Percentiles rank a stretch among this genome's conserved stretches.
These are phyloP conservation scores for Pandemis corylana DNA, from an alignment of 2,888 invertebrate genomes.

Conservation along the genomic window DNA sequence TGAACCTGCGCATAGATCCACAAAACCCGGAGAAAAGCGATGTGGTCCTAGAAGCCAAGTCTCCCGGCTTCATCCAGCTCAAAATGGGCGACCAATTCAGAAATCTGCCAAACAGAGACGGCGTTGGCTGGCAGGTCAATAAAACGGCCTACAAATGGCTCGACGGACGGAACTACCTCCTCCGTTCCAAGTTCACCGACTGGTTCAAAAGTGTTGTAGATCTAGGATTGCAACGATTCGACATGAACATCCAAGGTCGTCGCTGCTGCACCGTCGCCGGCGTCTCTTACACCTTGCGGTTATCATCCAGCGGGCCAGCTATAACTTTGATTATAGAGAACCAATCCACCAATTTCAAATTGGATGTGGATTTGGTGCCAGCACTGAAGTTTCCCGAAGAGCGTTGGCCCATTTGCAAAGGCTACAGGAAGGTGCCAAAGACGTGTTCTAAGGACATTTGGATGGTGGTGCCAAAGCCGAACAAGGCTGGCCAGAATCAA, in stretches of 20 bases:
- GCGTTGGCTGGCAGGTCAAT: slow-evolving; percentile 60
- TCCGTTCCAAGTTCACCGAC: slow-evolving; percentile 73
- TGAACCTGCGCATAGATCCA: slow-evolving; percentile 56
- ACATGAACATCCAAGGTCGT: slow-evolving; percentile 24
- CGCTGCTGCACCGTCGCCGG: slow-evolving; percentile 58
- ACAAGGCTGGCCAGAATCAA: slow-evolving; percentile 52
- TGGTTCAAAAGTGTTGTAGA: slow-evolving; percentile 84
- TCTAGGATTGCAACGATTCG: slow-evolving; percentile 67
- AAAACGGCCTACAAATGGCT: slow-evolving; percentile 71
- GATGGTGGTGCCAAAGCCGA: slow-evolving; percentile 80
- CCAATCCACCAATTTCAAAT: slow-evolving; percentile 52
- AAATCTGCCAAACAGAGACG: slow-evolving; percentile 58
- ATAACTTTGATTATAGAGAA: slow-evolving; percentile 77
- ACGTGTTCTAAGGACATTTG: slow-evolving; percentile 64
- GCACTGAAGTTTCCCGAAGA: slow-evolving; percentile 74
- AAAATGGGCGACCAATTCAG: slow-evolving; percentile 68
- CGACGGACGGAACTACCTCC: slow-evolving; percentile 68
- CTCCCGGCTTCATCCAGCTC: slow-evolving; percentile 77
- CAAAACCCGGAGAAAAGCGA: slow-evolving; percentile 60
- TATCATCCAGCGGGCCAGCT: slow-evolving; percentile 80
- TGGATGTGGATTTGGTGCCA: slow-evolving; percentile 84
- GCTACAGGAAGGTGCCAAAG: slow-evolving; percentile 55
- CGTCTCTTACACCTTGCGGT: slow-evolving; percentile 64
- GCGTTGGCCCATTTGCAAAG: slow-evolving; percentile 68
- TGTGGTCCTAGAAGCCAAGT: slow-evolving; percentile 65